phyloP scores from a whole-genome alignment of 2,888 invertebrate genomes.

The Loripinus fragilis region DNA sequence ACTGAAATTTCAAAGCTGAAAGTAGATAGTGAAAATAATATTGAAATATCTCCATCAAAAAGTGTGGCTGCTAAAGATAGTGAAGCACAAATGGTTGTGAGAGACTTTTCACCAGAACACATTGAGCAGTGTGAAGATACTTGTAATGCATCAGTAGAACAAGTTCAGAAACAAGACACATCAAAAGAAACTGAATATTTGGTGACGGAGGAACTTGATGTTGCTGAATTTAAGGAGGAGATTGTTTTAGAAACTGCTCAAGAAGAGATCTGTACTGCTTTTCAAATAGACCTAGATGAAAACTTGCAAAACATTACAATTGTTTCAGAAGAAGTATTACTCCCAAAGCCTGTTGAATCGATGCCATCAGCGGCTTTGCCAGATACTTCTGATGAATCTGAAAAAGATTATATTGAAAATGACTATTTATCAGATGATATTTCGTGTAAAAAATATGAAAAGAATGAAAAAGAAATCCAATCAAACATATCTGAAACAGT shows the following conservation, averaged over 20 bases:
- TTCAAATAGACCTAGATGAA: not conserved
- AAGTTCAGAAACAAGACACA: constrained; percentile 6
- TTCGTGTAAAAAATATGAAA: not conserved
- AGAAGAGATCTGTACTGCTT: constrained; percentile 13
- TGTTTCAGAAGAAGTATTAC: constrained; percentile 26
- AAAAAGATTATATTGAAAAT: constrained; percentile 3
- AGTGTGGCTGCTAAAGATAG: not conserved
- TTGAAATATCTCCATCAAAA: not conserved
- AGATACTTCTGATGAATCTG: not conserved
- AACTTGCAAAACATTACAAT: constrained; percentile 16
- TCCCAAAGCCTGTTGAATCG: not conserved
- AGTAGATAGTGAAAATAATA: not conserved
- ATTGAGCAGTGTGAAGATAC: constrained; percentile 32
- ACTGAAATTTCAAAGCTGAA: not conserved
- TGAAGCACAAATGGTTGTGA: not conserved
- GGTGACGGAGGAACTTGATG: constrained; percentile 26
- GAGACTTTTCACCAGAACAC: constrained; percentile 10
- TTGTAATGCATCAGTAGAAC: constrained; percentile 26
- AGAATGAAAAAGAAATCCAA: constrained; percentile 9
- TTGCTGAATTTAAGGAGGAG: constrained; percentile 23
- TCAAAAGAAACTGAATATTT: constrained; percentile 26
- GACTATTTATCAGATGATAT: constrained; percentile 13
- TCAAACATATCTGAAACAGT: constrained; percentile 25
- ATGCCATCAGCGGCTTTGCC: not conserved
- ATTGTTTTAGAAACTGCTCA: constrained; percentile 31